Percentiles rank a stretch among this genome's conserved stretches.
These are phyloP conservation scores for Drosophila arizonae DNA, from an alignment of 1,140 invertebrate species.

Conservation along the genomic window DNA sequence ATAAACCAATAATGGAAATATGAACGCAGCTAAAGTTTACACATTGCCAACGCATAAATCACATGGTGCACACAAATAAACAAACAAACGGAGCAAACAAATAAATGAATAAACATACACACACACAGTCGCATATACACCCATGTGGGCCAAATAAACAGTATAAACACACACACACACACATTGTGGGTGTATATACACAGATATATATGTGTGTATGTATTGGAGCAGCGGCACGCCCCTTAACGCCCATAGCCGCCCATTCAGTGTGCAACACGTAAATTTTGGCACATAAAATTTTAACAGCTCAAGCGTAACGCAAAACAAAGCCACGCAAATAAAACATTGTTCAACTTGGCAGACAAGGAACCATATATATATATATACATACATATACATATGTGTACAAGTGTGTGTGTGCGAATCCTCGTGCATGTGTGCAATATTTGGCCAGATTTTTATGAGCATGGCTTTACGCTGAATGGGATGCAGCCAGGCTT, in stretches of 20 bases:
- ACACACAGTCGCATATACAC: background rate
- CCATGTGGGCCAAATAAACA: constrained; percentile 17
- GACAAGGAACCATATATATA: background rate
- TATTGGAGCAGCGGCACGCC: constrained; percentile 6
- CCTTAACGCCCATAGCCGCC: constrained; percentile 6
- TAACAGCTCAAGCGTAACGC: constrained; percentile 55
- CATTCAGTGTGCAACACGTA: constrained; percentile 59
- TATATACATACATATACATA: no score
- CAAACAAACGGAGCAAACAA: constrained; percentile 29
- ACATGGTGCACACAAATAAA: constrained; percentile 41
- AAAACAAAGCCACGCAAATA: constrained; percentile 48
- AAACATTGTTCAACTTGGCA: constrained; percentile 24
- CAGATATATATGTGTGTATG: background rate
- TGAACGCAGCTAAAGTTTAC: constrained; percentile 58
- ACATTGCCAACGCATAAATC: constrained; percentile 67
- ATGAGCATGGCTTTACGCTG: background rate
- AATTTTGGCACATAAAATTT: constrained; percentile 68
- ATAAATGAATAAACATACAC: constrained; percentile 24
- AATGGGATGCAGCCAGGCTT: constrained; percentile 1
- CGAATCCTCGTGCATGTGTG: background rate
- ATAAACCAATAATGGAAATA: constrained; percentile 47
- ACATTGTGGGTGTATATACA: background rate
- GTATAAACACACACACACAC: constrained; percentile 5
- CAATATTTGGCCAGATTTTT: constrained; percentile 3
- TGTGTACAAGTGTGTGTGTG: background rate